Evolutionary conservation across 2,113 vertebrate genomes (phyloP).

Genomic region (Tor tambroides): DNA sequence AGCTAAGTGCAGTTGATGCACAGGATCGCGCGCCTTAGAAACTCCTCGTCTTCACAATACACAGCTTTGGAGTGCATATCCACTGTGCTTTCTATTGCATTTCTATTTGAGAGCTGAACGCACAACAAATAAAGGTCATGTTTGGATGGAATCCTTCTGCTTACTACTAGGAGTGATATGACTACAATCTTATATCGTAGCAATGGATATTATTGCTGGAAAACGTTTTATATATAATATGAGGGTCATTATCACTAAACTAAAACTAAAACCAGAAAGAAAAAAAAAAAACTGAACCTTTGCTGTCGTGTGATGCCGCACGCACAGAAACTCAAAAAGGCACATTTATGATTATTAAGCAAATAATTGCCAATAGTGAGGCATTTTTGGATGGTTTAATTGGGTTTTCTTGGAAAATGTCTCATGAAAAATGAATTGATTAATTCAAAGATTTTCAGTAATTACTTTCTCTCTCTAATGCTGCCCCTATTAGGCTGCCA

Average conservation of each 20-base stretch:
- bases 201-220: neutral
- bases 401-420: neutral
- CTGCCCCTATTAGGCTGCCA: neutral
- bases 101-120: neutral
- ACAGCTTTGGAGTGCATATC: neutral
- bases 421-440: neutral
- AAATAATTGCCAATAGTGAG: neutral
- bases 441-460: conserved; percentile 4
- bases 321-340: too few species aligned
- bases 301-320: neutral
- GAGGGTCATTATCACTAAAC: too few species aligned
- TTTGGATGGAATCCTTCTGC: neutral
- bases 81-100: neutral
- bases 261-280: too few species aligned
- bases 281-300: neutral
- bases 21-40: conserved; percentile 48
- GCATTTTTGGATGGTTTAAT: neutral
- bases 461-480: neutral
- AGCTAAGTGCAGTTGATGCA: conserved; percentile 55
- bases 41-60: conserved; percentile 8
- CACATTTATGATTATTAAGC: neutral
- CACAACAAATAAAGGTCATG: neutral
- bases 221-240: neutral
- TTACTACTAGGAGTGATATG: neutral
- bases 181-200: neutral